Evolutionary conservation across 2,888 invertebrate genomes (phyloP), one percentile per base, ranked within the genome.

Genomic region (Pachliopta kotzebuea): DNA sequence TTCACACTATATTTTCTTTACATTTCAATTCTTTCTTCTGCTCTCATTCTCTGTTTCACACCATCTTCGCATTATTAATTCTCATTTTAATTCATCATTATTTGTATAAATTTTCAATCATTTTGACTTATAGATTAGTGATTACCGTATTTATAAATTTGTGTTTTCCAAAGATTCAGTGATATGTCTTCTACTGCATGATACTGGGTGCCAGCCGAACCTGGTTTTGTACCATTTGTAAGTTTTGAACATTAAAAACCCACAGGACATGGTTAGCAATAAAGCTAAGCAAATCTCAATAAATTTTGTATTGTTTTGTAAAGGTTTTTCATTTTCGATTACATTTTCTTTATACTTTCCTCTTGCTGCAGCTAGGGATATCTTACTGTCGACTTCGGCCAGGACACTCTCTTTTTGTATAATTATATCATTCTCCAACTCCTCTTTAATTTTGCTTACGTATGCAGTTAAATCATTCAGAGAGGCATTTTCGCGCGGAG

Each of bases 321-420:
- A 21, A 37, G 59, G n/a, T 17, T 21, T 20, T 8, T 21, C 20
- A 52, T 17, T 17, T 2, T 20, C 21, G 20, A 20, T 1, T 2
- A 31, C 7, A 50, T 53, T 31, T 3, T 53, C 50, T 60, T 52
- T 26, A 29, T 20, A 2, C 17, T 37, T 52, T 70, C 50, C 74
- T 72, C 2, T 71, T 58, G 17, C 67, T 50, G 56, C 62, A 56
- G 53, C 68, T 62, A 50, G 2, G 8, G 55, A 55, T 66, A 60
- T 68, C 67, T 74, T 78, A n/a, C 29, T 62, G 29, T 74, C 73
- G 2, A 78, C 56, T 50, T 78, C 78, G 60, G 70, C 68, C 6
- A 77, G 62, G 24, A 78, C 66, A n/a, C 67, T 75, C 60, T 72
- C 70, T 61, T 75, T 79, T 59, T 78, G 74, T 53, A 67, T 63